Evolutionary conservation across 1,140 invertebrate species (phyloP).

Genomic region (Diorhabda sublineata): DNA sequence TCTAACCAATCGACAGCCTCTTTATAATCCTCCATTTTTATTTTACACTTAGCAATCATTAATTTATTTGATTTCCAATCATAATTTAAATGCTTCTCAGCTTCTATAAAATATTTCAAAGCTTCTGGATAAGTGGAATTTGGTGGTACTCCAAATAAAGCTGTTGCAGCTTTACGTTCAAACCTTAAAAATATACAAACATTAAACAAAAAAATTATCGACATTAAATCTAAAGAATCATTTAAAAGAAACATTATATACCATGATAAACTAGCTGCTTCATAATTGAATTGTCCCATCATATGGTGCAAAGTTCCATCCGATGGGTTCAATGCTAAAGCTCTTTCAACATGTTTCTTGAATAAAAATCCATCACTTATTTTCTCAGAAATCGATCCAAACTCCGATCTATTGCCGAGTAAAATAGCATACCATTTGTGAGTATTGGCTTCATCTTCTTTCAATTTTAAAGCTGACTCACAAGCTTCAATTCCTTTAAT

Average conservation of each 20-base stretch:
- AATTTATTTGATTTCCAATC: conserved; percentile 68
- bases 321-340: conserved; percentile 60
- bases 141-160: conserved; percentile 65
- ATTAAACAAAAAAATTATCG: background rate
- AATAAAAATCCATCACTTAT: conserved; percentile 65
- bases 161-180: conserved; percentile 66
- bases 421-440: conserved; percentile 81
- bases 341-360: conserved; percentile 68
- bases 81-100: conserved; percentile 57
- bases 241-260: conserved; percentile 51
- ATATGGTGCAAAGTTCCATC: conserved; percentile 67
- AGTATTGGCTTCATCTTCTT: conserved; percentile 55
- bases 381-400: conserved; percentile 60
- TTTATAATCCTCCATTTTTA: conserved; percentile 53
- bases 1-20: conserved; percentile 58
- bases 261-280: conserved; percentile 67
- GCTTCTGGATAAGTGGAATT: conserved; percentile 63
- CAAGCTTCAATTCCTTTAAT: conserved; percentile 58
- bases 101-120: conserved; percentile 59
- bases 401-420: conserved; percentile 51
- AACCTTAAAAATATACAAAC: conserved; percentile 22
- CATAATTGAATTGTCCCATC: conserved; percentile 64
- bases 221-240: background rate
- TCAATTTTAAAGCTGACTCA: conserved; percentile 54
- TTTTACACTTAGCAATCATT: conserved; percentile 66